These are phyloP conservation scores for Rhynchotus rufescens DNA, from an alignment of 2,797 vertebrate genomes.

Conservation along the genomic window DNA sequence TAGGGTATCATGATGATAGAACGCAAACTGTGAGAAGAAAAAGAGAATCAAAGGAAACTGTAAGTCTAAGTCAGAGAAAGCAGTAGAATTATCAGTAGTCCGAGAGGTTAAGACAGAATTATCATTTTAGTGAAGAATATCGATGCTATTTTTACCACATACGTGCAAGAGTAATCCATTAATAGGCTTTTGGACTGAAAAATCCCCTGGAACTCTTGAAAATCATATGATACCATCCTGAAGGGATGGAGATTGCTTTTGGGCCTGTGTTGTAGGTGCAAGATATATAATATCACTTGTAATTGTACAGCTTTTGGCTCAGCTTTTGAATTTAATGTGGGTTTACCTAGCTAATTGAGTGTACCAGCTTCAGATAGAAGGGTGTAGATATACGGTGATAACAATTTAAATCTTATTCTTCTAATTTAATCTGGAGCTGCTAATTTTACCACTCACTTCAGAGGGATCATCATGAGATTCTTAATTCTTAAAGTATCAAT, in stretches of 20 bases:
- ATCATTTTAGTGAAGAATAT: background rate
- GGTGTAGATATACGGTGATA: background rate
- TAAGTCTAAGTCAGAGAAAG: background rate
- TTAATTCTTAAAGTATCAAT: background rate
- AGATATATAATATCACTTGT: background rate
- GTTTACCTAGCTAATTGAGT: background rate
- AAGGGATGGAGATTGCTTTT: background rate
- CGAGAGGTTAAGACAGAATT: background rate
- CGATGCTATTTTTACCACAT: background rate
- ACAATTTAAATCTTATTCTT: background rate
- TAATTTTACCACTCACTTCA: background rate
- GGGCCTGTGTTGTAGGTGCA: background rate
- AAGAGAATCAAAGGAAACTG: background rate
- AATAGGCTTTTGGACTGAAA: background rate
- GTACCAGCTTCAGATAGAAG: background rate
- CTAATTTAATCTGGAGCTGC: background rate
- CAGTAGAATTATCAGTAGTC: background rate
- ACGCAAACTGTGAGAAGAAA: background rate
- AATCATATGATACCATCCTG: background rate
- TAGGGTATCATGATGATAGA: background rate
- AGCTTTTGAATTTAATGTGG: background rate
- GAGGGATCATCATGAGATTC: background rate
- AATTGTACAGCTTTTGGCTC: background rate
- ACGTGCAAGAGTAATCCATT: background rate
- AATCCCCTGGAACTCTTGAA: background rate